These are phyloP conservation scores for Caenorhabditis sp. DNA, from an alignment of 2,888 invertebrate genomes.

Conservation along the genomic window DNA sequence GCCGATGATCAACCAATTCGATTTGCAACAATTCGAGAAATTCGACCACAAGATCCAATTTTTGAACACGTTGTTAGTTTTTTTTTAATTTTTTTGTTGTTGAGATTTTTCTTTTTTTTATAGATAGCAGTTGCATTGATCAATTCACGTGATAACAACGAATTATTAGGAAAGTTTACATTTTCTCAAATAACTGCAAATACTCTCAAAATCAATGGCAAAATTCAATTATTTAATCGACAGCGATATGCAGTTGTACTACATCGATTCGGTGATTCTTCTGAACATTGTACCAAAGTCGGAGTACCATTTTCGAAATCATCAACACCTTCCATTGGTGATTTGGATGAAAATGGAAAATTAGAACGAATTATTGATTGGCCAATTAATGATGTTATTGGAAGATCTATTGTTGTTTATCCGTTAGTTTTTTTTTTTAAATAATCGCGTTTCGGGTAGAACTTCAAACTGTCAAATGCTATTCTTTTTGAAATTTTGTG, in stretches of 20 bases:
- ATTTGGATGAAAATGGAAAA: constrained; percentile 29
- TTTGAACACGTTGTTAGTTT: constrained; percentile 23
- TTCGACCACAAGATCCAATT: constrained; percentile 29
- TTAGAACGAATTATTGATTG: constrained; percentile 51
- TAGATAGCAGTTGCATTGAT: constrained; percentile 47
- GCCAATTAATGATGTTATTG: constrained; percentile 50
- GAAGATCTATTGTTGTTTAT: constrained; percentile 49
- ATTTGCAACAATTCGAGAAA: constrained; percentile 41
- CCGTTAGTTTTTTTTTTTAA: constrained; percentile 24
- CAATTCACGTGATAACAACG: constrained; percentile 17
- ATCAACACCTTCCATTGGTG: constrained; percentile 39
- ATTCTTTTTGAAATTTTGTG: too few relatives aligned
- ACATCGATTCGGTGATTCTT: constrained; percentile 54
- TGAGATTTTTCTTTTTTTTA: neutral
- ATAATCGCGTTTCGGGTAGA: too few relatives aligned
- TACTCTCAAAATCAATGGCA: constrained; percentile 43
- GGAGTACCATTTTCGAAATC: constrained; percentile 41
- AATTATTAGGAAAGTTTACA: constrained; percentile 40
- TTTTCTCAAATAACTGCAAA: constrained; percentile 43
- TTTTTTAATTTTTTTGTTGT: too few relatives aligned
- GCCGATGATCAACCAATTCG: constrained; percentile 30
- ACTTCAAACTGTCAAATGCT: too few relatives aligned
- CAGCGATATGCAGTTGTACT: constrained; percentile 49
- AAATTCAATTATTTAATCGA: constrained; percentile 36
- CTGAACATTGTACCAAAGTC: constrained; percentile 43